A percentile compares a stretch with the other conserved stretches of the same genome.
phyloP scores from a whole-genome alignment of 2,113 vertebrate genomes.

The Anthoscopus minutus region DNA sequence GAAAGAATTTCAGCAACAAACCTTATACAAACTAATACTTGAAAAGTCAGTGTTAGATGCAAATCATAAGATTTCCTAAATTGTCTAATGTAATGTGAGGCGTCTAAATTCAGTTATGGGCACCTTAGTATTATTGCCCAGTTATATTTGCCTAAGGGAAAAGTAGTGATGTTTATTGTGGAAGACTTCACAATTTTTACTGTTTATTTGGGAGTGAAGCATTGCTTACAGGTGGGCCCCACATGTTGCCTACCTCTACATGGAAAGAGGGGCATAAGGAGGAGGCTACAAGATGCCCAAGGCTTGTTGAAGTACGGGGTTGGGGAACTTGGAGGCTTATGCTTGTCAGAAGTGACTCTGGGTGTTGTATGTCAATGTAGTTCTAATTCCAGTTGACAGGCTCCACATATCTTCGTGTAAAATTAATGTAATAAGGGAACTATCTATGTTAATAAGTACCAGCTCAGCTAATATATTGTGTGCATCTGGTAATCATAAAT shows the following conservation, averaged over 20 bases:
- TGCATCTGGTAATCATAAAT: neutral
- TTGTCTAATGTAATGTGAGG: neutral
- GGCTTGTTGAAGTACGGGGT: neutral
- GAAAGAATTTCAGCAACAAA: neutral
- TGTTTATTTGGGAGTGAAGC: neutral
- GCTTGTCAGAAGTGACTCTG: neutral
- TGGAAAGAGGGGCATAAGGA: neutral
- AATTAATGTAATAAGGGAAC: neutral
- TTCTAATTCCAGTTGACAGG: neutral
- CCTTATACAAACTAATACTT: neutral
- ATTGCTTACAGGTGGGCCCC: neutral
- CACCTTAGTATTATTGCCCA: neutral
- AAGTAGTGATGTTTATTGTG: neutral
- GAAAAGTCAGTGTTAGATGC: neutral
- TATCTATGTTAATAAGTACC: neutral
- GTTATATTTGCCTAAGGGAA: neutral
- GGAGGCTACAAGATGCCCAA: neutral
- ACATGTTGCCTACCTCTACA: rapidly evolving
- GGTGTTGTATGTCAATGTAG: neutral
- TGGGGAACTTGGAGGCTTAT: neutral
- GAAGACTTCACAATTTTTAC: neutral
- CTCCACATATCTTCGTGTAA: neutral
- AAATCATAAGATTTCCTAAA: neutral
- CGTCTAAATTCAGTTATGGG: neutral
- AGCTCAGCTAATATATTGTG: neutral